phyloP scores from a whole-genome alignment of 2,797 vertebrate genomes.

The Amniataba percoides region DNA sequence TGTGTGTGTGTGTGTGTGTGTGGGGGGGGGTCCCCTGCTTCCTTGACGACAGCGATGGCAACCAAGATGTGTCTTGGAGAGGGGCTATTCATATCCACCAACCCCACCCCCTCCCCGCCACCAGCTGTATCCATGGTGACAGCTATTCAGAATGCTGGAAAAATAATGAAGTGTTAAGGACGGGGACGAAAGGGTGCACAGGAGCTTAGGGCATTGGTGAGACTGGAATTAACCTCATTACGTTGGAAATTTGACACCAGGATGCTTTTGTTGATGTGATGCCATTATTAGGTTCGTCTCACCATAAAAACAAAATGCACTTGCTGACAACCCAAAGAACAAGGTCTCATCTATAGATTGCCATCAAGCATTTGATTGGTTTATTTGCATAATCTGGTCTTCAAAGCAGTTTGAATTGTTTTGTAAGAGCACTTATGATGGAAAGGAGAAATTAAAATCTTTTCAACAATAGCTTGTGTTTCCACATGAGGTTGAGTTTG shows the following conservation, averaged over 20 bases:
- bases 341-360: background rate
- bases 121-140: constrained; percentile 83
- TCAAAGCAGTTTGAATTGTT: background rate
- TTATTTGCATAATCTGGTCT: background rate
- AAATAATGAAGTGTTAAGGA: constrained; percentile 70
- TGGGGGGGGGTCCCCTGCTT: constrained; percentile 63
- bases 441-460: background rate
- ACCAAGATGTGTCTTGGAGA: constrained; percentile 79
- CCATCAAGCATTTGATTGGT: background rate
- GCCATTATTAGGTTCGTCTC: background rate
- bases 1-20: no score
- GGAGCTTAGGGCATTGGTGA: constrained; percentile 24
- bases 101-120: constrained; percentile 58
- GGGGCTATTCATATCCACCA: constrained; percentile 85
- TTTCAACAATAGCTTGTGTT: background rate
- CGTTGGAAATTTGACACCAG: constrained; percentile 41
- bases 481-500: background rate
- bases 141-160: constrained; percentile 72
- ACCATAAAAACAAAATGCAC: background rate
- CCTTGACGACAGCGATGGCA: constrained; percentile 77
- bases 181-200: constrained; percentile 18
- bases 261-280: constrained; percentile 6
- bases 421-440: background rate
- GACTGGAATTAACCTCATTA: constrained; percentile 44
- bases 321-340: no score